A percentile compares a stretch with the other conserved stretches of the same genome.
Conservation (phyloP, 1,140 invertebrate species). For the Euglossa dilemma region DNA sequence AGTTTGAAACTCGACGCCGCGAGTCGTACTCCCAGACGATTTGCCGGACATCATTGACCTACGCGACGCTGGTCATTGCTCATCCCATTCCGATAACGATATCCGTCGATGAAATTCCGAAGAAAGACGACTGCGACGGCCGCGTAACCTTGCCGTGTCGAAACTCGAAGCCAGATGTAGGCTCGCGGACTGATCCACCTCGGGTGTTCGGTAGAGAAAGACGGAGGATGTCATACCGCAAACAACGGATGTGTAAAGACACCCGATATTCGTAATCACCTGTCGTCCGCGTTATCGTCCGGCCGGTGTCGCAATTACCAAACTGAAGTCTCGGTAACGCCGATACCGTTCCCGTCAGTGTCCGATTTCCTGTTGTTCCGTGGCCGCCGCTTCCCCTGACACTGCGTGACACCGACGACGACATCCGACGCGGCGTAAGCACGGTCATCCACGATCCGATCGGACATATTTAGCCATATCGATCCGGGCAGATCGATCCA, state of each 20-base stretch:
- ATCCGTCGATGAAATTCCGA: no score
- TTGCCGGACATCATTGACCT: no score
- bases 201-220: not conserved
- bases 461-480: conserved; percentile 52
- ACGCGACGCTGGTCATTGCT: no score
- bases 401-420: conserved; percentile 48
- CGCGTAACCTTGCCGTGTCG: no score
- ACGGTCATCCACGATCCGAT: conserved; percentile 1
- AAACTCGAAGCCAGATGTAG: not conserved
- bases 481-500: conserved; percentile 50
- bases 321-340: conserved; percentile 59
- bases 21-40: no score
- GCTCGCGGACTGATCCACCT: no score
- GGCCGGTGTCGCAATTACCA: conserved; percentile 68
- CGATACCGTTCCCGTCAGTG: conserved; percentile 44
- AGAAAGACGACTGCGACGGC: no score
- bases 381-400: conserved; percentile 23
- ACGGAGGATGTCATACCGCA: conserved; percentile 51
- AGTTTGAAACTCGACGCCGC: no score
- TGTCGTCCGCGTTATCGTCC: conserved; percentile 58
- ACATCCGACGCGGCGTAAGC: conserved; percentile 21
- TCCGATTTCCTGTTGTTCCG: conserved; percentile 72
- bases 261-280: conserved; percentile 73
- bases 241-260: conserved; percentile 74
- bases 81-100: no score